Evolutionary conservation across 2,888 invertebrate species (phyloP), one percentile per base, ranked within the genome.

Genomic region (Drosophila mayaguana): DNA sequence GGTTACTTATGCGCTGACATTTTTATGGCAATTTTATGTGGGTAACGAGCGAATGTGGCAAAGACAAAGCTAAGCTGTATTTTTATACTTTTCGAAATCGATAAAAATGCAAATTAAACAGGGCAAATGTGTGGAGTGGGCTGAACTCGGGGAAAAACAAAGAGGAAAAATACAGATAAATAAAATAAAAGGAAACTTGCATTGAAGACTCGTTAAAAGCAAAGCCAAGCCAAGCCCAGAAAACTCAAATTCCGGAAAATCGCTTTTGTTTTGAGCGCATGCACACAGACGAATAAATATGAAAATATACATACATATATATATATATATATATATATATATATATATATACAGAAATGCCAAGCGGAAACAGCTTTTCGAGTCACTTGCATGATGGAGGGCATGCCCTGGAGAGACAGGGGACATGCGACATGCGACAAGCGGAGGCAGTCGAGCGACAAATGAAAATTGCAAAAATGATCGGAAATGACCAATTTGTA

Each of bases 401-500:
- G 75, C 83, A 83, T 72, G 78, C 46, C 70, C 68, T 64, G 69
- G 46, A 45, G 9, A n/a, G 20, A 22, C 11, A 36, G 43, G 9
- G 7, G 12, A 48, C 46, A 11, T n/a, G 25, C 0, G 22, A 45
- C 8, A 8, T 14, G 45, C 6, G 8, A 16, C 11, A 28, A 64
- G 55, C 50, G 48, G n/a, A 45, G 48, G 79, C 76, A 89, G 67
- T 71, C 70, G 71, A 76, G 84, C 89, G 70, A 83, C 75, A 87
- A 86, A 90, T 85, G 83, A 79, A 84, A 79, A 79, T 74, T 71
- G 75, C 77, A 83, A 80, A 80, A 86, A 79, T 72, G 74, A 90
- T 86, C 90, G 90, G 90, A 90, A 90, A 91, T 90, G 84, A 89
- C 88, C 90, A 91, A 90, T 90, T 90, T 90, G 74, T 81, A 86